Conservation (phyloP, 2,113 vertebrate species). For the Hirundichthys speculiger region DNA sequence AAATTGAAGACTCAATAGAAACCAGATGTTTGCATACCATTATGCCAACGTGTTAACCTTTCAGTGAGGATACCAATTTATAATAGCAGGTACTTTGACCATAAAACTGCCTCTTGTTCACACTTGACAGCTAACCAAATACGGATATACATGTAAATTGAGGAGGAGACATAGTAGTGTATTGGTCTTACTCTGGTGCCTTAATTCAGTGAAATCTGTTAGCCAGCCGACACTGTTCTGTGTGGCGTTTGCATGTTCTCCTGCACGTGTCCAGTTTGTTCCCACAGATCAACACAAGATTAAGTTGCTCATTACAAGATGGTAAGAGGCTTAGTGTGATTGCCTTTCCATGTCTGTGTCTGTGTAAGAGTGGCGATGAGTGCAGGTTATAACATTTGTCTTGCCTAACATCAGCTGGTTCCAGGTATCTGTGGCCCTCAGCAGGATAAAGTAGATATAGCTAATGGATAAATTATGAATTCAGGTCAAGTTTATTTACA, state of each 20-base stretch:
- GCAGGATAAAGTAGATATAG: not conserved
- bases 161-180: not conserved
- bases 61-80: slow-evolving; percentile 11
- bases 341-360: not conserved
- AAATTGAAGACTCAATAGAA: slow-evolving; percentile 3
- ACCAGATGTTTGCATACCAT: not conserved
- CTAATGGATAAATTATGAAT: not conserved
- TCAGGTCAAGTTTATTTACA: not conserved
- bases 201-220: not conserved
- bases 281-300: not conserved
- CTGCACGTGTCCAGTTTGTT: not conserved
- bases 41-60: slow-evolving; percentile 4
- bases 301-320: not conserved
- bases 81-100: not conserved
- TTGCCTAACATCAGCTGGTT: not conserved
- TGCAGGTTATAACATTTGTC: not conserved
- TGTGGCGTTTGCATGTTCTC: not conserved
- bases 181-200: not conserved
- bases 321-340: not conserved
- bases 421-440: not conserved
- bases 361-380: not conserved
- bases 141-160: not conserved
- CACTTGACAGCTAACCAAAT: not conserved
- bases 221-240: not conserved
- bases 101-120: slow-evolving; percentile 1